Conservation (phyloP, 2,888 invertebrate species). For the Plebejus anna region DNA sequence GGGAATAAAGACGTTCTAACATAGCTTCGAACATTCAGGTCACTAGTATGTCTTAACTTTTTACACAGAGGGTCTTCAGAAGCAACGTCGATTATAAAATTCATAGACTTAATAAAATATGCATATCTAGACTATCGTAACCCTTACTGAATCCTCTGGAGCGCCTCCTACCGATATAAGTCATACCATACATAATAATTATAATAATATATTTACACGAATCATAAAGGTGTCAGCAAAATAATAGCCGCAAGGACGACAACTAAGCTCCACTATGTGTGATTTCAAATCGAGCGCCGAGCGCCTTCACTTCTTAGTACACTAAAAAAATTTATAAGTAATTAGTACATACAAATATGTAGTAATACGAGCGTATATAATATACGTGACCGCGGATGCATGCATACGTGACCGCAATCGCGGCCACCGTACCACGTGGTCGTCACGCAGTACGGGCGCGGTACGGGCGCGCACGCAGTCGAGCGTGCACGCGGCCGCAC, state of each 20-base stretch:
- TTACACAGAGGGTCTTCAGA: conserved; percentile 78
- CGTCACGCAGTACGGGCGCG: background rate
- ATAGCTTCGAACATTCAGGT: conserved; percentile 77
- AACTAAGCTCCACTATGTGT: conserved; percentile 77
- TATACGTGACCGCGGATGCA: conserved; percentile 41
- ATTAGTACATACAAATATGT: conserved; percentile 50
- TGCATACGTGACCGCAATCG: conserved; percentile 34
- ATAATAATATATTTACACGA: conserved; percentile 79
- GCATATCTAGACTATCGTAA: conserved; percentile 74
- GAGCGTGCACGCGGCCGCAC: background rate
- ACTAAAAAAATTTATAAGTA: conserved; percentile 72
- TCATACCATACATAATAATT: conserved; percentile 74
- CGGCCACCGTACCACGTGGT: conserved; percentile 37
- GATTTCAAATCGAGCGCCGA: conserved; percentile 73
- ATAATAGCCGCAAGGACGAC: conserved; percentile 73
- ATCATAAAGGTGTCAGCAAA: conserved; percentile 76
- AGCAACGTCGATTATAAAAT: conserved; percentile 79
- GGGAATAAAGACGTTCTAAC: conserved; percentile 69
- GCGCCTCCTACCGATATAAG: conserved; percentile 50
- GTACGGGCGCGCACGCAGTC: background rate
- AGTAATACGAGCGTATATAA: conserved; percentile 46
- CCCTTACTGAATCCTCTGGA: conserved; percentile 47
- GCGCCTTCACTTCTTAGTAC: conserved; percentile 63
- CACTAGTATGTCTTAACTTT: conserved; percentile 79
- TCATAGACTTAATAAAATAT: conserved; percentile 79